A percentile compares a stretch with the other conserved stretches of the same genome.
Evolutionary conservation across 2,113 vertebrate species (phyloP).

Genomic region (Atractosteus spatula): DNA sequence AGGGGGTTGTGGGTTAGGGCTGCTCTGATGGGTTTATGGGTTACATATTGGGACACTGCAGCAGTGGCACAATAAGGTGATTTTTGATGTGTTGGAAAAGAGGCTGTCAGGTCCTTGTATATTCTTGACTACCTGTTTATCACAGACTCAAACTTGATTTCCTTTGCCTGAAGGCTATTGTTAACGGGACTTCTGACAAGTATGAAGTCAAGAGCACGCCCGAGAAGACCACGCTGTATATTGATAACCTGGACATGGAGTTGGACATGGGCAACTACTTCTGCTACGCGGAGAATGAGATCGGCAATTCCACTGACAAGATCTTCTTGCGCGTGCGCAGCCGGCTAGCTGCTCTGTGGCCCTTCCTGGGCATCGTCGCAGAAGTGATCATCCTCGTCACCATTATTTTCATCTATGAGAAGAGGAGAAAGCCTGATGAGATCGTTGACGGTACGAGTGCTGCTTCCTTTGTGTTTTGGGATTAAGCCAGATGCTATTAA

Average conservation of each 20-base stretch:
- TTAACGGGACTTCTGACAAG: constrained; percentile 58
- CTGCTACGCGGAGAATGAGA: constrained; percentile 61
- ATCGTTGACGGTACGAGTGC: constrained; percentile 77
- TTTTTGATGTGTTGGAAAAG: too few species aligned
- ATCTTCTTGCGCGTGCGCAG: constrained; percentile 82
- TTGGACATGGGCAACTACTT: constrained; percentile 68
- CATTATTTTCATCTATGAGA: constrained; percentile 96
- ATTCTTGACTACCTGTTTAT: neutral
- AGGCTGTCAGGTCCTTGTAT: neutral
- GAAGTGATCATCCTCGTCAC: constrained; percentile 91
- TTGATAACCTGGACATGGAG: constrained; percentile 61
- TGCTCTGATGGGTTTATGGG: too few species aligned
- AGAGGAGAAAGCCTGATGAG: constrained; percentile 92
- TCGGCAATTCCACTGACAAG: neutral
- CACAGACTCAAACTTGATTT: neutral
- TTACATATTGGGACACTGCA: too few species aligned
- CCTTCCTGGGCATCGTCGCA: constrained; percentile 92
- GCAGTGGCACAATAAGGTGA: too few species aligned
- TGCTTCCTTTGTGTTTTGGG: neutral
- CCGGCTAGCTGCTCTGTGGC: constrained; percentile 90
- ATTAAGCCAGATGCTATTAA: neutral
- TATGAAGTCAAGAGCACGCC: constrained; percentile 64
- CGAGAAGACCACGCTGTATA: constrained; percentile 65
- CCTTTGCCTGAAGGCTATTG: constrained; percentile 19
- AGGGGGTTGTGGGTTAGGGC: too few species aligned